Evolutionary conservation across 64 coral and sea anemone genomes (phyloP), one percentile per base, ranked within the genome.

Genomic region (Anthopleura sola): DNA sequence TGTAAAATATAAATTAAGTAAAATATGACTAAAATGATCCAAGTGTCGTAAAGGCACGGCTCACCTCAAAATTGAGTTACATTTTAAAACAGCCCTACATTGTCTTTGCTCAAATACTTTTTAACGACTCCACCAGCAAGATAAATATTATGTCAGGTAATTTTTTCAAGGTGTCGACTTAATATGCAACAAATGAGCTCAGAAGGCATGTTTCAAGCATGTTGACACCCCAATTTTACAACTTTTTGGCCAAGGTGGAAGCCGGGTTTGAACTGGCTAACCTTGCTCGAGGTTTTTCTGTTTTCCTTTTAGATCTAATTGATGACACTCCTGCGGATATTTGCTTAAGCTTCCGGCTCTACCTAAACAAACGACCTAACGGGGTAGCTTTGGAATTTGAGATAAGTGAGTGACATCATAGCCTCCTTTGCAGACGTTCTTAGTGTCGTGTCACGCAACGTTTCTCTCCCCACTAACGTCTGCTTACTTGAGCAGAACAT

Each of bases 211-310:
- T 71, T 33, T 16, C 66, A 31, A 12, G 66, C n/a, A 71, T 71
- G 66, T 71, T 71, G 29, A 71, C 66, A 71, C 66, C 66, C 62
- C n/a, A 71, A 31, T 71, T 28, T 71, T 34, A 71, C 21, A n/a
- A 62, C 66, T 16, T 31, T 62, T 32, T 71, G 13, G 12, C 66
- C 66, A 29, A 34, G n/a, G 66, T 71, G 28, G 66, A 32, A 71
- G 24, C 19, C 4, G 29, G 11, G 12, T 29, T 71, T 71, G 66
- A 32, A 71, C 66, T 6, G n/a, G n/a, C n/a, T 71, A 16, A 71
- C 66, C n/a, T 28, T 28, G 1, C 13, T 71, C 29, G n/a, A 32
- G 2, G 13, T 4, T 29, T 71, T 71, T 71, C 12, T 32, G 13
- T 71, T 34, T 62, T 62, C 58, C 66, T 34, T 11, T 71, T 34